These are phyloP conservation scores for Metellina segmentata DNA, from an alignment of 2,888 invertebrate genomes.

Conservation along the genomic window DNA sequence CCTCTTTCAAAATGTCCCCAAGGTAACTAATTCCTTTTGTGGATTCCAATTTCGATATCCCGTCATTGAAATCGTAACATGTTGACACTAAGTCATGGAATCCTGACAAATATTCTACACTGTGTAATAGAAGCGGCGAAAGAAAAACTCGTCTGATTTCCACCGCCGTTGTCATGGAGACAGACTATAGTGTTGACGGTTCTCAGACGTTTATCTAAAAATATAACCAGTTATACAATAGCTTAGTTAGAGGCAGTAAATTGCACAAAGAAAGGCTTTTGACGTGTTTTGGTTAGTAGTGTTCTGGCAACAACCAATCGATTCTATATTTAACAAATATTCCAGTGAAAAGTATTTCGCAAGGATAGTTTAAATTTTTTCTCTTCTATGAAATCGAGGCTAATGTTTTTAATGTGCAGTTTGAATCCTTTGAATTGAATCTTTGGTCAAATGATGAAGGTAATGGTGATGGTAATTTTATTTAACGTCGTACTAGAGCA, in stretches of 20 bases:
- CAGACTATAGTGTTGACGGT: not conserved
- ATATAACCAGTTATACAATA: not conserved
- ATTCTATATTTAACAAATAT: not conserved
- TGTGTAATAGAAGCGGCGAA: not conserved
- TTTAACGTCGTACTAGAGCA: no score
- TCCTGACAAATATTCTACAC: not conserved
- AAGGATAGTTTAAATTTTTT: no score
- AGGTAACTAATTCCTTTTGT: no score
- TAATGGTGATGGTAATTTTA: no score
- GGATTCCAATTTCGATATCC: no score
- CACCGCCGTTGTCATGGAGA: not conserved
- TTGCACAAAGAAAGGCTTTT: not conserved
- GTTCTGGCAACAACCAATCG: not conserved
- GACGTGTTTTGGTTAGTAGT: not conserved
- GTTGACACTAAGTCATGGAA: not conserved
- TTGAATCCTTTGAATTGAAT: no score
- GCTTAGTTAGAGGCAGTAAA: not conserved
- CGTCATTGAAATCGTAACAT: not conserved
- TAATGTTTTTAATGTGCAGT: no score
- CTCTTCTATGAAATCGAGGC: no score
- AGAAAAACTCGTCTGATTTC: not conserved
- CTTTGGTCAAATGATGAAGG: no score
- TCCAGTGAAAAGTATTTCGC: no score
- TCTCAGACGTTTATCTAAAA: not conserved
- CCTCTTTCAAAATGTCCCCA: no score